Evolutionary conservation across 2,797 vertebrate genomes (phyloP), one percentile per base, ranked within the genome.

Genomic region (Neosalanx taihuensis): DNA sequence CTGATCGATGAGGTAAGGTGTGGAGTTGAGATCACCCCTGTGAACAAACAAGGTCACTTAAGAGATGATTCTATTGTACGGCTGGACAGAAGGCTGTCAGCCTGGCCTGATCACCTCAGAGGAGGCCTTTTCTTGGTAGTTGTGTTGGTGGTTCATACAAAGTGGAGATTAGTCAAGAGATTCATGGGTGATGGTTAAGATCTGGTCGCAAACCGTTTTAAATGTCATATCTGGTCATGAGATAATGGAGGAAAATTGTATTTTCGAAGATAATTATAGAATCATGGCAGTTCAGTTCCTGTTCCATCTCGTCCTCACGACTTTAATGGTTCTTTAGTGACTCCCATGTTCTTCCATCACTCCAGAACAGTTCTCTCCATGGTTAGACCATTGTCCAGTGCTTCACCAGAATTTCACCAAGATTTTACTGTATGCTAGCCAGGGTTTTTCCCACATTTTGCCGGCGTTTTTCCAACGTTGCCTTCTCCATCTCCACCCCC

Each of bases 401-500:
- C 13, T 46, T 46, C 10, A 46, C 41, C 41, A 46, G 13, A 12
- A 41, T 46, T 12, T 46, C 3, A 9, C 41, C 41, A 46, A 13
- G 13, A 12, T 9, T 13, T 46, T 9, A 37, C 35, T 6, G 6
- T 37, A 6, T 4, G 33, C 33, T 1, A 35, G 33, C 33, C n/a
- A n/a, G n/a, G n/a, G n/a, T n/a, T n/a, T 29, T 30, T n/a, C 17
- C 17, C 31, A 15, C 31, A 35, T 29, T 63, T 29, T 2, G 3
- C 18, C 62, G 57, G 37, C 5, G 6, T 6, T 67, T 53, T 61
- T 3, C 31, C 5, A 13, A 30, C 15, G 15, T 30, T 57, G 30
- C 26, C 46, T 2, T 73, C 65, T 75, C 26, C 20, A 15, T 72
- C 26, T n/a, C n/a, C n/a, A n/a, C n/a, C n/a, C n/a, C n/a, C 74